Base-by-base conservation (phyloP, 2,888 invertebrate species). In the Drepanosiphum platanoidis region DNA sequence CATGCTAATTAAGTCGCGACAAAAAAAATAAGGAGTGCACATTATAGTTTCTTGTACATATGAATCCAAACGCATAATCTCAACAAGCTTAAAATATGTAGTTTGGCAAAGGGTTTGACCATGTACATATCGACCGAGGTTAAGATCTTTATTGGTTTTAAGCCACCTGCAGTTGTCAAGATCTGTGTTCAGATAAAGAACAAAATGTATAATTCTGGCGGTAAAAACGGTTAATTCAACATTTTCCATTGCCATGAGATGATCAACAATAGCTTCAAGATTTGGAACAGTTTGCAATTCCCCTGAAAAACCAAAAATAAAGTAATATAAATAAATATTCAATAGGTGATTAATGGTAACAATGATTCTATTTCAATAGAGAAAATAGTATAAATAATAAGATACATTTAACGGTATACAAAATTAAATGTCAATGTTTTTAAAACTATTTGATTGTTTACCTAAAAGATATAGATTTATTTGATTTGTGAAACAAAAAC, bases 21-120 rank as follows among this genome's bases (percentile, higher is more conserved):
- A 75, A 84, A 84, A 84, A 18, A 46, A 7, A n/a, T 84, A 84
- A 22, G 84, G 84, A 39, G 84, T 84, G 30, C n/a, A 52, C 68
- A 70, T 77, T 39, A 84, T 77, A 3, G 13, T 15, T 68, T 84
- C 84, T 3, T 5, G 1, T 1, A 70, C 22, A 58, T 8, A 84
- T 7, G 52, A 1, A 1, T 22, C 30, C n/a, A 84, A 77, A 7
- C 36, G 7, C 5, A 77, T 39, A 5, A 18, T 5, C 1, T 84
- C 36, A 22, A 75, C 34, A 5, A 84, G 0, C 39, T 70, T 68
- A 58, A 5, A 36, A 30, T 64, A 84, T 8, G 36, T 15, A 2
- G 22, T 11, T 5, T n/a, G 8, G 30, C 0, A 3, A 84, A 30
- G 13, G 75, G 39, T 39, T 30, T 58, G n/a, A n/a, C 77, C 84